Base-by-base conservation (phyloP, 2,888 invertebrate species). In the Drosophila yooni region DNA sequence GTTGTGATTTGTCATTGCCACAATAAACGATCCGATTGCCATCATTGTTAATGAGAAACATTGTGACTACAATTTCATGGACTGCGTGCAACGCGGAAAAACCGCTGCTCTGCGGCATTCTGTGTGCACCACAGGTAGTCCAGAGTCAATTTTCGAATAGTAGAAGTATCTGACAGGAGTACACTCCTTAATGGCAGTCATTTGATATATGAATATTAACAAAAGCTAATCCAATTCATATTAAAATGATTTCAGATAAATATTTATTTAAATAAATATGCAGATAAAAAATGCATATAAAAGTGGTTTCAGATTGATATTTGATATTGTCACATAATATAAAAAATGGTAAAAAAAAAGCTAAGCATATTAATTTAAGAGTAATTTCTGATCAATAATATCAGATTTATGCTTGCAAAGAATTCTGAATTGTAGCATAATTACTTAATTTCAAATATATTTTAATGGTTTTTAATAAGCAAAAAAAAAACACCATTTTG, bases 11-110 rank as follows among this genome's bases (percentile, higher is more conserved):
- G 81, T 80, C 71, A 74, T 48, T 74, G 69, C 34, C 50, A 36
- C 54, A 63, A 70, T 78, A 67, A 70, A 70, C 70, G 67, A 70
- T 63, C 67, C 58, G 76, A 81, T 74, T 70, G 59, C 36, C 64
- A 77, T 70, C 82, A 53, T 48, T 21, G 61, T 51, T 79, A 77
- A 81, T 81, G 70, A 79, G 65, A 40, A 46, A 54, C 27, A 65
- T 40, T 64, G 58, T 53, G 57, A 36, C 64, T 70, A 51, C 71
- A 65, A 84, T 76, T 82, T 82, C 62, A 65, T 62, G 70, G 62
- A 53, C 66, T 57, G 53, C 50, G 74, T 57, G 33, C 8, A 57
- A 57, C 52, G 54, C 40, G 15, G 52, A 33, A 34, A 53, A 40
- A 10, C 51, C 21, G 34, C 15, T 15, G 8, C 4, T 27, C 29